These are phyloP conservation scores for Calameuta pallipes DNA, from an alignment of 2,888 invertebrate genomes.

Conservation along the genomic window DNA sequence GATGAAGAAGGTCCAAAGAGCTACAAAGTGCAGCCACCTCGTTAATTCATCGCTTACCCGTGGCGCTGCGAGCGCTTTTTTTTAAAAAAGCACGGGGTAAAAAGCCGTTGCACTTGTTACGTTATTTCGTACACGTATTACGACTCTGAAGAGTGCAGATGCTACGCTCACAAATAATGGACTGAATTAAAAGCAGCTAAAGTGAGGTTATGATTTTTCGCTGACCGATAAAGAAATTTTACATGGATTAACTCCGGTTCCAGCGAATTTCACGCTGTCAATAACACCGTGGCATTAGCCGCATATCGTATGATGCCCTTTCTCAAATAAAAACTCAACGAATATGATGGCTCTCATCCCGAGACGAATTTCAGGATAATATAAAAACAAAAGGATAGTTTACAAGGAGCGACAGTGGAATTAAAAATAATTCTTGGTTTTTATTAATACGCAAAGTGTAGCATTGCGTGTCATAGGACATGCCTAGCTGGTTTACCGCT, in stretches of 20 bases:
- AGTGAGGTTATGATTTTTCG: neutral
- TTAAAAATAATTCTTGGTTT: neutral
- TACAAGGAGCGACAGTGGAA: neutral
- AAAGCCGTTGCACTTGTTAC: neutral
- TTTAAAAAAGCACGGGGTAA: neutral
- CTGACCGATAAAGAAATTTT: neutral
- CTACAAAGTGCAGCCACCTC: neutral
- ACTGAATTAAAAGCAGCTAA: neutral
- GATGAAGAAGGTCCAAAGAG: neutral
- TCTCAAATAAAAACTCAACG: neutral
- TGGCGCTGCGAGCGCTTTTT: neutral
- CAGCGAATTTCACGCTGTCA: neutral
- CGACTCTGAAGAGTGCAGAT: neutral
- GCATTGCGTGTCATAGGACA: neutral
- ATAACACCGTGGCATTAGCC: neutral
- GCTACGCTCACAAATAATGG: neutral
- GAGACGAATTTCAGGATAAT: neutral
- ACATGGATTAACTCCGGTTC: neutral
- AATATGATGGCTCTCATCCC: neutral
- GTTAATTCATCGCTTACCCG: neutral
- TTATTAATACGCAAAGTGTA: neutral
- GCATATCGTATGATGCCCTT: neutral
- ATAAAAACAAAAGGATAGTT: neutral
- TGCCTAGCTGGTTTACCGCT: neutral
- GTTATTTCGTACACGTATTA: neutral